Evolutionary conservation across 1,140 invertebrate species (phyloP), one percentile per base, ranked within the genome.

Genomic region (Drosophila ohnishii): DNA sequence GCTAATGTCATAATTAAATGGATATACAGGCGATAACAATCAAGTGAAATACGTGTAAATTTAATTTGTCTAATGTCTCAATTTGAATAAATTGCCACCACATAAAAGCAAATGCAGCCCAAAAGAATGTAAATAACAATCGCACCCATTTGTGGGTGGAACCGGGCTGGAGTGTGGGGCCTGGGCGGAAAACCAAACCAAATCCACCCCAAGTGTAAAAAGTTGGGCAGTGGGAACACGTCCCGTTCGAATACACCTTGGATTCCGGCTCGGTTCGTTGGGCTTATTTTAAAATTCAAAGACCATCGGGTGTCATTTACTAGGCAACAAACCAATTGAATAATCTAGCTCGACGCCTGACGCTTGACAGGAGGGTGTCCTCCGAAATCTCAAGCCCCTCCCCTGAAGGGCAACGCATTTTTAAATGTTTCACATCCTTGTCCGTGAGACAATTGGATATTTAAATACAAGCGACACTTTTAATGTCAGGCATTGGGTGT

Each of bases 31-130:
- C 73, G 85, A 88, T 83, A 90, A 90, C 88, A 90, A 88, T 90
- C 87, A 90, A 82, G 73, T 75, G 84, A 69, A 85, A 82, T 80
- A 90, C 81, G 88, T 90, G 88, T 85, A 90, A 82, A 90, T 90
- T 90, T 88, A 90, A 90, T 90, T 90, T 85, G 88, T 90, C 81
- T 90, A 90, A 90, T 90, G 88, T 90, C 88, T 90, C 84, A 88
- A 90, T 90, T 90, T 90, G 83, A 90, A 90, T 88, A 90, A 87
- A 90, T 80, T 73, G 65, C 61, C 53, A 61, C 65, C 80, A 67
- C 67, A 81, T 67, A 67, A 61, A 72, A 59, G 47, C 57, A 25
- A 69, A 69, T 61, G 65, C 53, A 72, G 40, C 40, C 63, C 55
- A 76, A 80, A 60, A 75, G 63, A 48, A 83, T 84, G 75, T 78